A percentile compares a stretch with the other conserved stretches of the same genome.
Evolutionary conservation across 2,888 invertebrate genomes (phyloP).

Genomic region (Orthosia incerta): DNA sequence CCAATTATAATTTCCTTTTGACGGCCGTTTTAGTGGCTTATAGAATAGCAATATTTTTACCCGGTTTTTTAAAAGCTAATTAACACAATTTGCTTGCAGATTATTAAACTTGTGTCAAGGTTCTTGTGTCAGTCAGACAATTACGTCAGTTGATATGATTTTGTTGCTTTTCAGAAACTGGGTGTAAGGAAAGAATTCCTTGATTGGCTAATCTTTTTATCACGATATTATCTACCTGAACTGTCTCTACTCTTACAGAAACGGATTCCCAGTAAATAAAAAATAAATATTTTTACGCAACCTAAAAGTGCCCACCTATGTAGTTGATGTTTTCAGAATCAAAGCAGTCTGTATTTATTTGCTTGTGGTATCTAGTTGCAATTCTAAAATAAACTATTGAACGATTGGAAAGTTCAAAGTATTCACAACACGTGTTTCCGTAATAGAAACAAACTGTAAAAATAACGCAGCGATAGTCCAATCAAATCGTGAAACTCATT

Average conservation of each 20-base stretch:
- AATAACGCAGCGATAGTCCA: conserved; percentile 22
- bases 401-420: conserved; percentile 38
- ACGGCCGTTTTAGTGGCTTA: neutral
- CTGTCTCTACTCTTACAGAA: no score
- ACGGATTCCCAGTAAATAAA: no score
- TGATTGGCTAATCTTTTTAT: no score
- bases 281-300: no score
- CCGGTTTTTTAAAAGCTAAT: neutral
- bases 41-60: neutral
- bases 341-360: no score
- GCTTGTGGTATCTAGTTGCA: neutral
- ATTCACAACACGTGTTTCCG: conserved; percentile 30
- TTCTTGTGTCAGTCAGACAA: neutral
- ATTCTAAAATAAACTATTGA: conserved; percentile 6
- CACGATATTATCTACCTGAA: no score
- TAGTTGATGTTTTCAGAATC: no score
- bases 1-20: neutral
- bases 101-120: neutral
- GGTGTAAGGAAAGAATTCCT: neutral
- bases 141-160: neutral
- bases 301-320: no score
- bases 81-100: neutral
- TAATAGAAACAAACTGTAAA: conserved; percentile 33
- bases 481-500: conserved; percentile 31
- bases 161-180: neutral